phyloP scores from a whole-genome alignment of 2,113 vertebrate species.

The Notechis scutatus region DNA sequence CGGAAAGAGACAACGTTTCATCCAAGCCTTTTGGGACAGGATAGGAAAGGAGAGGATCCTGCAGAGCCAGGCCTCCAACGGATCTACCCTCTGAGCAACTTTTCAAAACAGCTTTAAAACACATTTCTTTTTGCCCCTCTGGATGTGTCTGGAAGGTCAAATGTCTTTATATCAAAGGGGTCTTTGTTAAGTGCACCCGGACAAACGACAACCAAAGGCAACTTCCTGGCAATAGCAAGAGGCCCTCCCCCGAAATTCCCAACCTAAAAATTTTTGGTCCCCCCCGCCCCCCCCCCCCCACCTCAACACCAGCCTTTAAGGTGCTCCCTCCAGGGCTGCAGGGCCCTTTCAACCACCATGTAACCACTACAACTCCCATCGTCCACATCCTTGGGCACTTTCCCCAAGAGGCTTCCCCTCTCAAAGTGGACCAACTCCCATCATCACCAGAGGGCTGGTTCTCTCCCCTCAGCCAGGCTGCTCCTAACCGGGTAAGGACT shows the following conservation, averaged over 20 bases:
- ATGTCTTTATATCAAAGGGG: neutral
- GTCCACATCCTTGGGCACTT: neutral
- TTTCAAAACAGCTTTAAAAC: neutral
- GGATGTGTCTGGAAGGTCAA: neutral
- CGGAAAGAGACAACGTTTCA: neutral
- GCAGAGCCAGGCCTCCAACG: neutral
- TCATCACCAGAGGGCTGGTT: too few species aligned
- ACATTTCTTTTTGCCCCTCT: neutral
- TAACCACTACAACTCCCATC: neutral
- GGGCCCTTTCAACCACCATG: neutral
- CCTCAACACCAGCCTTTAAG: neutral
- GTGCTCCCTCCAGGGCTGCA: neutral
- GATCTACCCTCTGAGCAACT: neutral
- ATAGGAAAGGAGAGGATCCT: neutral
- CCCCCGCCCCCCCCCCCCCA: too few species aligned
- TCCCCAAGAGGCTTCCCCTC: neutral
- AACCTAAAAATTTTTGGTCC: too few species aligned
- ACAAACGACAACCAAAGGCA: neutral
- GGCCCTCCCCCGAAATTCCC: too few species aligned
- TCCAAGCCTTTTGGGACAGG: neutral
- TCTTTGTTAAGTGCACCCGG: neutral
- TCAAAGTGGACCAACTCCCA: neutral
- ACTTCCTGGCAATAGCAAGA: neutral
- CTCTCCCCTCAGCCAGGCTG: too few species aligned
- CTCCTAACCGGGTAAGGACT: too few species aligned